phyloP scores from a whole-genome alignment of 2,888 invertebrate genomes.

The Hirudinaria manillensis region DNA sequence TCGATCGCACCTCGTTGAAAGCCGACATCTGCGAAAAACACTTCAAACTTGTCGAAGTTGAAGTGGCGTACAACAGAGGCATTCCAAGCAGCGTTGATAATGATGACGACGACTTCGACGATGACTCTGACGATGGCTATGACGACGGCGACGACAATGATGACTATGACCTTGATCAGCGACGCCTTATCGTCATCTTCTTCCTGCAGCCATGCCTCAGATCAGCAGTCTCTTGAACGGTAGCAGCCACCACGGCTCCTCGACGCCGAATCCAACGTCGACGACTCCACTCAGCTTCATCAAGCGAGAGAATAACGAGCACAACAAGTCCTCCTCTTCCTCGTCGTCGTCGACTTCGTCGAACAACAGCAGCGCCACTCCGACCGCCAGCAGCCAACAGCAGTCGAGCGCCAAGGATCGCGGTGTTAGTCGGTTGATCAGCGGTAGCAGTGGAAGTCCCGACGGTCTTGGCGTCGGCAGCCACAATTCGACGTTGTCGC shows the following conservation, averaged over 20 bases:
- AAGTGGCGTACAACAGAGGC: background rate
- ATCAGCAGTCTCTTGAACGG: conserved; percentile 24
- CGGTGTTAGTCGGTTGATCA: background rate
- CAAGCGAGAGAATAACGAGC: background rate
- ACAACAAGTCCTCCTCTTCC: background rate
- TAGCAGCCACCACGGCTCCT: background rate
- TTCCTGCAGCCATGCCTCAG: conserved; percentile 24
- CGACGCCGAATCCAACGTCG: background rate
- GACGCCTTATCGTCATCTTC: background rate
- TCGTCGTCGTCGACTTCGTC: background rate
- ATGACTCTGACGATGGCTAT: conserved; percentile 27
- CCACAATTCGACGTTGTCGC: conserved; percentile 23
- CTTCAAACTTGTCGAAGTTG: too few species aligned
- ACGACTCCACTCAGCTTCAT: conserved; percentile 19
- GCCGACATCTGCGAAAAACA: too few species aligned
- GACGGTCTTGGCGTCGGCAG: background rate
- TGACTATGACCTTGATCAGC: conserved; percentile 20
- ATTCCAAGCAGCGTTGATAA: conserved; percentile 19
- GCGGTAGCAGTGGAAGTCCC: background rate
- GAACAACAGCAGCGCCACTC: background rate
- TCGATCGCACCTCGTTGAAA: background rate
- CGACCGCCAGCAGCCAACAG: background rate
- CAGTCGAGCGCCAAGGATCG: conserved; percentile 4
- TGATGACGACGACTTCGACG: conserved; percentile 28
- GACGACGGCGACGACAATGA: conserved; percentile 27